These are phyloP conservation scores for Burhinus oedicnemus DNA, from an alignment of 2,113 vertebrate genomes.

Conservation along the genomic window DNA sequence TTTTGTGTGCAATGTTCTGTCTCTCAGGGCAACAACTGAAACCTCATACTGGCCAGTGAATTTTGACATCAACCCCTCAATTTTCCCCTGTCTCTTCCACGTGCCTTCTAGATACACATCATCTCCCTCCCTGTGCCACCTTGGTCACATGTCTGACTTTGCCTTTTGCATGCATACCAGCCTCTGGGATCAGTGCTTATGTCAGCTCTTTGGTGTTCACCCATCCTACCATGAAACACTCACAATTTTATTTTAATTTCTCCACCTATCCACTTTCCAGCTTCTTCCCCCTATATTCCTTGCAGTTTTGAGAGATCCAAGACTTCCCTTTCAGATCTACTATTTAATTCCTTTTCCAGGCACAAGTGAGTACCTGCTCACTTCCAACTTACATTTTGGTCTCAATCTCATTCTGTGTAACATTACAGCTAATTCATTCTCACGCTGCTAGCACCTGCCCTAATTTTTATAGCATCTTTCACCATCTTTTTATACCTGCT, in stretches of 20 bases:
- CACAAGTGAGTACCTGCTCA: not conserved
- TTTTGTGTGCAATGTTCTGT: not conserved
- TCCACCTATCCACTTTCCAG: not conserved
- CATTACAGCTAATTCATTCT: not conserved
- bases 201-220: not conserved
- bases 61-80: not conserved
- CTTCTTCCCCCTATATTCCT: not conserved
- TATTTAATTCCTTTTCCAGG: not conserved
- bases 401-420: not conserved
- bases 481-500: not conserved
- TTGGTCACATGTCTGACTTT: not conserved
- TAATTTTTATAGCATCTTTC: not conserved
- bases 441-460: not conserved
- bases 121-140: not conserved
- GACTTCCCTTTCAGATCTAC: not conserved
- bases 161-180: not conserved
- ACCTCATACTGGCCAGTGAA: not conserved
- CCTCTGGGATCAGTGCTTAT: not conserved
- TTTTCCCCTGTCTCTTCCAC: not conserved
- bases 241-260: not conserved
- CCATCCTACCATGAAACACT: not conserved
- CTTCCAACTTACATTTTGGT: not conserved
- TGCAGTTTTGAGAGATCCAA: not conserved
- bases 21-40: not conserved
- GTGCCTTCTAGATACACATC: not conserved